Percentiles rank a stretch among this genome's conserved stretches.
phyloP scores from a whole-genome alignment of 2,113 vertebrate species.

The Patagioenas fasciata region DNA sequence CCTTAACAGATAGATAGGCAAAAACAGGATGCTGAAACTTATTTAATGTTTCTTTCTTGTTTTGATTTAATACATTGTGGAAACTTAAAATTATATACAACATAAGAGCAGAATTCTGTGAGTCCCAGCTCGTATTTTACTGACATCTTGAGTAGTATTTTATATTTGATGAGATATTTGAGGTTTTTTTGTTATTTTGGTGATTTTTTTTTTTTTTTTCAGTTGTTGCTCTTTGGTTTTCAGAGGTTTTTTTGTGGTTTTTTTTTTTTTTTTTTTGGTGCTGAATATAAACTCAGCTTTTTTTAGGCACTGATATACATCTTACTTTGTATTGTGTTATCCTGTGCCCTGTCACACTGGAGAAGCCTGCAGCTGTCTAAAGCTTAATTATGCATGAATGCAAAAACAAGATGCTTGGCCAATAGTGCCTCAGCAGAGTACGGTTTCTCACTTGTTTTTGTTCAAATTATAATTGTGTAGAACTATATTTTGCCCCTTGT shows the following conservation, averaged over 20 bases:
- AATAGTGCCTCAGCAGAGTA: constrained; percentile 59
- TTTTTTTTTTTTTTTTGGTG: constrained; percentile 16
- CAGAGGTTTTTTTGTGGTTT: too few species aligned
- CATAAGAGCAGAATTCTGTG: neutral
- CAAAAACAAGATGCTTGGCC: constrained; percentile 74
- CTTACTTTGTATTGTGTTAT: constrained; percentile 68
- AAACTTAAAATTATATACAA: constrained; percentile 21
- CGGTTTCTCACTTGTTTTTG: constrained; percentile 71
- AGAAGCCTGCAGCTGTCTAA: constrained; percentile 77
- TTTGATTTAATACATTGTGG: constrained; percentile 30
- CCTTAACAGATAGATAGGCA: neutral
- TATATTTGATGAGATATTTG: constrained; percentile 28
- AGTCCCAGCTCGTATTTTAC: constrained; percentile 10
- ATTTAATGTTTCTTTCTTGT: constrained; percentile 15
- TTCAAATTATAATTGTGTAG: constrained; percentile 74
- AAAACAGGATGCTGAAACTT: constrained; percentile 21
- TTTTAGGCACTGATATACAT: constrained; percentile 42
- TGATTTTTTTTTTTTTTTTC: neutral
- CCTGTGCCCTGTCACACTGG: constrained; percentile 34
- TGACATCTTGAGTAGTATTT: neutral
- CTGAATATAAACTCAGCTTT: constrained; percentile 45
- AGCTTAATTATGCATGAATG: constrained; percentile 81
- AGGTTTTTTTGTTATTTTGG: constrained; percentile 27
- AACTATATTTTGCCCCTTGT: constrained; percentile 65
- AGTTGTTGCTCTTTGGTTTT: too few species aligned